phyloP scores from a whole-genome alignment of 1,140 invertebrate genomes.

The Ridgeia piscesae region DNA sequence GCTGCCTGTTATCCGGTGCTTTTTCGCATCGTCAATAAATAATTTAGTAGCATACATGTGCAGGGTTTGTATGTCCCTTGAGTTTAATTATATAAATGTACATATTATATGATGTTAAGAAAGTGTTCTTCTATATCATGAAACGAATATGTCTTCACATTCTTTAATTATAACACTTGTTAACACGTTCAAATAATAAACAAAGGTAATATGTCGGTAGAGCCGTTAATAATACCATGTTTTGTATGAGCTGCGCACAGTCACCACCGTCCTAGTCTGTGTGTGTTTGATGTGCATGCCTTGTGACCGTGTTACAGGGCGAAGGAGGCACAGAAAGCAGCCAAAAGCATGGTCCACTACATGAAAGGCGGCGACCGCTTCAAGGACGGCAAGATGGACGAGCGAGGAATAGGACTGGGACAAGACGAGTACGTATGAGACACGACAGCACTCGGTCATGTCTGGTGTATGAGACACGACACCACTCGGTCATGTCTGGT shows the following conservation, averaged over 20 bases:
- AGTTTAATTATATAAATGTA: too few species aligned
- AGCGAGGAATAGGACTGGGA: slow-evolving; percentile 38
- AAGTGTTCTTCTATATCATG: too few species aligned
- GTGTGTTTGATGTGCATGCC: not conserved
- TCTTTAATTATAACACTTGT: too few species aligned
- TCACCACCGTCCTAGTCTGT: not conserved
- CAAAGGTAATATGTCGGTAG: too few species aligned
- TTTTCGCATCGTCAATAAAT: too few species aligned
- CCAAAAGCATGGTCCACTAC: slow-evolving; percentile 44
- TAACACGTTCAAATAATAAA: too few species aligned
- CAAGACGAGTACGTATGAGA: slow-evolving; percentile 37
- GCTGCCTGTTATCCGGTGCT: too few species aligned
- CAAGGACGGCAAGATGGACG: slow-evolving; percentile 34
- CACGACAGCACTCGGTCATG: not conserved
- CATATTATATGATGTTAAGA: too few species aligned
- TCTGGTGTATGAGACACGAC: not conserved
- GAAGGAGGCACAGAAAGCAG: slow-evolving; percentile 30
- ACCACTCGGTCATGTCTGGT: not conserved
- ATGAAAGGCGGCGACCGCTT: slow-evolving; percentile 25
- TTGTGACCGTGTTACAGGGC: not conserved
- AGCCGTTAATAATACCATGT: not conserved
- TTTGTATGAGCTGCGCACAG: not conserved
- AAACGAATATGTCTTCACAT: too few species aligned
- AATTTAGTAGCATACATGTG: too few species aligned
- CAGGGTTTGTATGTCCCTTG: too few species aligned